Conservation (phyloP, 2,797 vertebrate genomes). For the Lutjanus argentimaculatus region DNA sequence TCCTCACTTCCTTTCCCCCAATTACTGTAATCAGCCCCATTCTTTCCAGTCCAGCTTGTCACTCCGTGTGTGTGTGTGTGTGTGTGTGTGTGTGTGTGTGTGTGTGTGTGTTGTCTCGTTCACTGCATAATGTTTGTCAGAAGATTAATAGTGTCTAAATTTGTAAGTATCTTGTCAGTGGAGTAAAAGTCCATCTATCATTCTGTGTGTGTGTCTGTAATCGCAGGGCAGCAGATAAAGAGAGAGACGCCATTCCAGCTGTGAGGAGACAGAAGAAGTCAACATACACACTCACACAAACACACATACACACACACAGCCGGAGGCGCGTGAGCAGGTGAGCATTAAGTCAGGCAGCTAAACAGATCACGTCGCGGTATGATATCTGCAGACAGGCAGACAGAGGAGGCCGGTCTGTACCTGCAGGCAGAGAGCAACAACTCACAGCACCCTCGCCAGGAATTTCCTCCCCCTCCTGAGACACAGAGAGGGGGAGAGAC, state of each 20-base stretch:
- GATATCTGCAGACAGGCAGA: conserved; percentile 84
- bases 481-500: conserved; percentile 5
- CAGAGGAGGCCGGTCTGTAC: conserved; percentile 79
- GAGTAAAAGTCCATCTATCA: conserved; percentile 51
- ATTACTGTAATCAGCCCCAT: conserved; percentile 33
- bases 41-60: conserved; percentile 27
- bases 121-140: conserved; percentile 7
- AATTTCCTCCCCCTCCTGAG: conserved; percentile 67
- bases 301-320: conserved; percentile 45
- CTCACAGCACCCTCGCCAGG: conserved; percentile 70
- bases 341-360: conserved; percentile 82
- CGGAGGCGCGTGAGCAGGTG: conserved; percentile 75
- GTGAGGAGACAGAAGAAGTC: conserved; percentile 70
- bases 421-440: conserved; percentile 78
- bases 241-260: conserved; percentile 75
- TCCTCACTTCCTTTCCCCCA: conserved; percentile 13
- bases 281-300: conserved; percentile 30
- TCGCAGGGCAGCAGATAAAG: conserved; percentile 73
- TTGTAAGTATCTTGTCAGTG: conserved; percentile 40
- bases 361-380: conserved; percentile 79
- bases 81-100: conserved; percentile 5
- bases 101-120: conserved; percentile 4
- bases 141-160: conserved; percentile 33
- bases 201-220: conserved; percentile 59
- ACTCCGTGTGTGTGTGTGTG: background rate